Conservation (phyloP, 2,113 vertebrate genomes). For the Scatophagus argus region DNA sequence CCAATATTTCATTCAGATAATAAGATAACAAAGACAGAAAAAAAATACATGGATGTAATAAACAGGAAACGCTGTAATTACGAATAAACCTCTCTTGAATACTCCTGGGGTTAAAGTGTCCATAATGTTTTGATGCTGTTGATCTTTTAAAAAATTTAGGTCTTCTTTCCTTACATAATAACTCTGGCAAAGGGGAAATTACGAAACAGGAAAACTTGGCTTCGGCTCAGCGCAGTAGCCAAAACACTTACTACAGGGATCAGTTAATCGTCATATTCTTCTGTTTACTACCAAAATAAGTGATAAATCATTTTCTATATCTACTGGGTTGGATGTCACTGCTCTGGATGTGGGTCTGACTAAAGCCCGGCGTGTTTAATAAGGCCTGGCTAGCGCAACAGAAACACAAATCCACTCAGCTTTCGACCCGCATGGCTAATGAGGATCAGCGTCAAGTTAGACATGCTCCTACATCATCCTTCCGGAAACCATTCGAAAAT, state of each 20-base stretch:
- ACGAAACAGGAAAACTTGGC: conserved; percentile 67
- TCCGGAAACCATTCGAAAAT: conserved; percentile 48
- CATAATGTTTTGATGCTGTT: not conserved
- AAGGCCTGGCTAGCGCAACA: conserved; percentile 58
- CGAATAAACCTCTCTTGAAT: not conserved
- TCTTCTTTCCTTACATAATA: conserved; percentile 50
- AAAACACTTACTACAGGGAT: not conserved
- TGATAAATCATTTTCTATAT: fast-evolving
- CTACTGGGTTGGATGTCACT: not conserved
- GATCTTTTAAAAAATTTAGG: not conserved
- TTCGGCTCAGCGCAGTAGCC: conserved; percentile 1
- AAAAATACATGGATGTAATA: not conserved
- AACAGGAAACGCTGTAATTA: not conserved
- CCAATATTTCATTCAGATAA: not conserved
- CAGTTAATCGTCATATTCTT: fast-evolving
- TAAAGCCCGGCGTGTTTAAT: conserved; percentile 32
- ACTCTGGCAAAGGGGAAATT: conserved; percentile 39
- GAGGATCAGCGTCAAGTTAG: not conserved
- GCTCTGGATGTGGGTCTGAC: not conserved
- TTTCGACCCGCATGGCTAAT: conserved; percentile 57
- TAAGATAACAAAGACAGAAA: not conserved
- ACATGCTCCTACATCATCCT: fast-evolving
- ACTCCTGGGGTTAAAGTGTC: not conserved
- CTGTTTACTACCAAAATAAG: not conserved
- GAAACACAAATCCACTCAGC: not conserved